A percentile compares a stretch with the other conserved stretches of the same genome.
These are phyloP conservation scores for Alosa sapidissima DNA, from an alignment of 2,797 vertebrate species.

Conservation along the genomic window DNA sequence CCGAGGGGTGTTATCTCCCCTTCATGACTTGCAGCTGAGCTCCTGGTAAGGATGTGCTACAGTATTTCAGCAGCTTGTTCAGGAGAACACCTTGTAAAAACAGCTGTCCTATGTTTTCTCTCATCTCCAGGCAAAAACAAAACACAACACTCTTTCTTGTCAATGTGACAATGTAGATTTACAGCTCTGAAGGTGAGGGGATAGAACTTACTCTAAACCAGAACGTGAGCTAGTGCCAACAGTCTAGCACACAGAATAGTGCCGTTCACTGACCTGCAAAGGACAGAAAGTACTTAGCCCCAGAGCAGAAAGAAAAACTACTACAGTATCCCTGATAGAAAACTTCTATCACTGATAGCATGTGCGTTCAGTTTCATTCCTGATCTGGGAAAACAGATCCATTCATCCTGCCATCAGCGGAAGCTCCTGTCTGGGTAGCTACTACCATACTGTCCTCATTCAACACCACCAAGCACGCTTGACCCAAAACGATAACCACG, in stretches of 20 bases:
- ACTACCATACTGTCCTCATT: too few relatives aligned
- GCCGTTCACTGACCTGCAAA: neutral
- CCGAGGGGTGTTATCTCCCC: constrained; percentile 28
- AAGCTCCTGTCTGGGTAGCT: too few relatives aligned
- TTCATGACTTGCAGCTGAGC: constrained; percentile 34
- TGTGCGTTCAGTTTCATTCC: too few relatives aligned
- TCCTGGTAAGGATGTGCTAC: constrained; percentile 27
- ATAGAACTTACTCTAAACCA: neutral
- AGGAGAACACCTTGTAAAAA: neutral
- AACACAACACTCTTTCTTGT: neutral
- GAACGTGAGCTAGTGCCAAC: neutral
- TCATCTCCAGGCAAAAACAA: neutral
- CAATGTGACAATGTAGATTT: neutral
- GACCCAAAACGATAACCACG: neutral
- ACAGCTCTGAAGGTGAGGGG: neutral
- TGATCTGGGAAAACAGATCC: too few relatives aligned
- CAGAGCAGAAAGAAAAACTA: too few relatives aligned
- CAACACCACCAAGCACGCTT: neutral
- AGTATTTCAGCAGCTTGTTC: neutral
- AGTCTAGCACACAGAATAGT: too few relatives aligned
- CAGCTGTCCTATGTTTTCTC: neutral
- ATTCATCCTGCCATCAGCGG: too few relatives aligned
- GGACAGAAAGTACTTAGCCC: neutral
- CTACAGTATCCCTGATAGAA: too few relatives aligned
- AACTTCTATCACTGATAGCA: too few relatives aligned